A percentile compares a stretch with the other conserved stretches of the same genome.
Evolutionary conservation across 2,113 vertebrate species (phyloP).

Genomic region (Otus sunia): DNA sequence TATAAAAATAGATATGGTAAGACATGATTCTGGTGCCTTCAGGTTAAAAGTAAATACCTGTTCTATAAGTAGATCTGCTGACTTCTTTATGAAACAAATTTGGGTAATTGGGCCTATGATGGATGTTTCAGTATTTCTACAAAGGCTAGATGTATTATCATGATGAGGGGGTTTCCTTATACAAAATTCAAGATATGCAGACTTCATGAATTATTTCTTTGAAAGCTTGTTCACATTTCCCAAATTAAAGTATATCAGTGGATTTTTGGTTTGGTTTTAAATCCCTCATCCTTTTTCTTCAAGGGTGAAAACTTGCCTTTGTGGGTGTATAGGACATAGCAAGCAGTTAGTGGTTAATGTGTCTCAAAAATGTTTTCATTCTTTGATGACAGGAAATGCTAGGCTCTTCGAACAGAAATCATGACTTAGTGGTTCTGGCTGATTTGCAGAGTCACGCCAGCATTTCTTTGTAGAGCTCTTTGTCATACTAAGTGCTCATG

Average conservation of each 20-base stretch:
- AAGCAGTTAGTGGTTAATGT: not conserved
- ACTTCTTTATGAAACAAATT: not conserved
- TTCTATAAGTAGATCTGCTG: not conserved
- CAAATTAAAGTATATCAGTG: not conserved
- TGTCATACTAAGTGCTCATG: not conserved
- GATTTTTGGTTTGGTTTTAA: not conserved
- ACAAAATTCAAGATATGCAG: constrained; percentile 28
- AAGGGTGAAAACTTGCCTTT: not conserved
- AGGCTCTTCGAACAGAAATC: not conserved
- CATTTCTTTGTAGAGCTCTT: not conserved
- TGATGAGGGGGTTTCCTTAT: not conserved
- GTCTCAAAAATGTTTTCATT: not conserved
- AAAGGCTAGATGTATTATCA: not conserved
- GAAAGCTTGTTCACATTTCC: constrained; percentile 9
- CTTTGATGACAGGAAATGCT: not conserved
- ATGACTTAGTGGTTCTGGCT: not conserved
- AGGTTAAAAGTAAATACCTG: not conserved
- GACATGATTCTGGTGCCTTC: not conserved
- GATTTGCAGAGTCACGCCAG: not conserved
- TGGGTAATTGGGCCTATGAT: not conserved
- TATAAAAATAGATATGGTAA: not conserved
- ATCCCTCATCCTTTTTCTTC: not conserved
- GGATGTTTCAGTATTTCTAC: constrained; percentile 40
- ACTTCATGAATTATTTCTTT: not conserved
- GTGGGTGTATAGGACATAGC: not conserved